Evolutionary conservation across 2,113 vertebrate genomes (phyloP).

Genomic region (Alethe castanea): DNA sequence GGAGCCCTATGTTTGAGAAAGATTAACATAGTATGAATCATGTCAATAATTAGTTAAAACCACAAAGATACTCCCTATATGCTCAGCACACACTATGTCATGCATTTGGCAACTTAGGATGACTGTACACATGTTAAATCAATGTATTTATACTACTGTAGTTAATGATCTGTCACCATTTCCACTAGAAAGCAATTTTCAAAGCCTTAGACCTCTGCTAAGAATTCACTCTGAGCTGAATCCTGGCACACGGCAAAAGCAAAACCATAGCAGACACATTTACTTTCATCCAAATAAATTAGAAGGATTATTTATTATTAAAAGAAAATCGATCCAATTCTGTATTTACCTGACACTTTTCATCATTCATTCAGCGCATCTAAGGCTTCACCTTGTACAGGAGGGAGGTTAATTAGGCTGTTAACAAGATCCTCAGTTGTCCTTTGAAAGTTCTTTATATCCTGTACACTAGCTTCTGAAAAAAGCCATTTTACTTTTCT

Average conservation of each 20-base stretch:
- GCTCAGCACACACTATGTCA: not conserved
- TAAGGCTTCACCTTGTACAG: constrained; percentile 20
- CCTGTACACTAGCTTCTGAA: not conserved
- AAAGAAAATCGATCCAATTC: constrained; percentile 39
- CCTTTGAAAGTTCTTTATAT: not conserved
- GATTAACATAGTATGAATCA: constrained; percentile 2
- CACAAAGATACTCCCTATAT: not conserved
- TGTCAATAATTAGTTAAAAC: not conserved
- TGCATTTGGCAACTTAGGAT: constrained; percentile 31
- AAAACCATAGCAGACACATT: constrained; percentile 44
- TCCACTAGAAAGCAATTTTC: constrained; percentile 77
- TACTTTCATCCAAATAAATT: constrained; percentile 53
- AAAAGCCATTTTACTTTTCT: not conserved
- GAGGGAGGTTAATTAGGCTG: constrained; percentile 16
- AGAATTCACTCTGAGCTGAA: constrained; percentile 62
- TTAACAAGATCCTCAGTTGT: not conserved
- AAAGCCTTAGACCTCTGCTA: constrained; percentile 69
- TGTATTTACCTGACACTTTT: constrained; percentile 45
- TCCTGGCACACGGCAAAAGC: constrained; percentile 59
- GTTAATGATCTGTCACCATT: constrained; percentile 72
- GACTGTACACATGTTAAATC: constrained; percentile 35
- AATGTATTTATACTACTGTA: constrained; percentile 29
- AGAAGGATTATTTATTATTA: constrained; percentile 37
- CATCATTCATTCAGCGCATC: not conserved
- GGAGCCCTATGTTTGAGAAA: not conserved